phyloP scores from a whole-genome alignment of 2,888 invertebrate species.

The Eupithecia subumbrata region DNA sequence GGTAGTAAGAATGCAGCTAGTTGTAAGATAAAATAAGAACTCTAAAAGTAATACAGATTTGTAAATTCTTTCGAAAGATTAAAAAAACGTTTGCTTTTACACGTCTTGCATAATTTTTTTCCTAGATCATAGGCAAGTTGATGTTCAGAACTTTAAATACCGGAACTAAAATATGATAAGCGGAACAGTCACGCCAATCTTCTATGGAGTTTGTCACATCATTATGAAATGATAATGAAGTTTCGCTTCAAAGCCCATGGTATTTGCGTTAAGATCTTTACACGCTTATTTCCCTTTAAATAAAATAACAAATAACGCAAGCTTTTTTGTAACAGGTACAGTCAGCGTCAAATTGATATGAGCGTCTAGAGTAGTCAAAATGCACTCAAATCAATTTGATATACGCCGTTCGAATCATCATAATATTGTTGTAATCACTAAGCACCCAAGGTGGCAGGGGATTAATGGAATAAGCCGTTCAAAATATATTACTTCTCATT shows the following conservation, averaged over 20 bases:
- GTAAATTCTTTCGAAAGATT: background rate
- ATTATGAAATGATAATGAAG: conserved; percentile 46
- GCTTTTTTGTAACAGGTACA: background rate
- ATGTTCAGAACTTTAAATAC: conserved; percentile 23
- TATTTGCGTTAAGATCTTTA: conserved; percentile 19
- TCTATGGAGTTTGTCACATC: conserved; percentile 60
- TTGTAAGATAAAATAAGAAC: background rate
- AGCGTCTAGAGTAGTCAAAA: too few relatives aligned
- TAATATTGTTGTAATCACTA: too few relatives aligned
- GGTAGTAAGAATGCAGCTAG: too few relatives aligned
- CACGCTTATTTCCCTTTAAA: conserved; percentile 17
- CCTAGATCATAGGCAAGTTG: background rate
- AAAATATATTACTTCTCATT: too few relatives aligned
- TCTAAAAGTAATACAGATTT: background rate
- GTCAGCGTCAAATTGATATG: too few relatives aligned
- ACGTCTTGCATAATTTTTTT: background rate
- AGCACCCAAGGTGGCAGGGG: too few relatives aligned
- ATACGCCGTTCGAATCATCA: too few relatives aligned
- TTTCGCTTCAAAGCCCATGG: conserved; percentile 10
- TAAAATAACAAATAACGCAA: background rate
- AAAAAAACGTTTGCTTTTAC: background rate
- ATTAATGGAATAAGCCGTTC: too few relatives aligned
- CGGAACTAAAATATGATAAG: conserved; percentile 48
- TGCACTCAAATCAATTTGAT: too few relatives aligned
- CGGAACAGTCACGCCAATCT: conserved; percentile 68